Evolutionary conservation across 1,140 invertebrate genomes (phyloP).

Genomic region (Stegodyphus mimosarum): DNA sequence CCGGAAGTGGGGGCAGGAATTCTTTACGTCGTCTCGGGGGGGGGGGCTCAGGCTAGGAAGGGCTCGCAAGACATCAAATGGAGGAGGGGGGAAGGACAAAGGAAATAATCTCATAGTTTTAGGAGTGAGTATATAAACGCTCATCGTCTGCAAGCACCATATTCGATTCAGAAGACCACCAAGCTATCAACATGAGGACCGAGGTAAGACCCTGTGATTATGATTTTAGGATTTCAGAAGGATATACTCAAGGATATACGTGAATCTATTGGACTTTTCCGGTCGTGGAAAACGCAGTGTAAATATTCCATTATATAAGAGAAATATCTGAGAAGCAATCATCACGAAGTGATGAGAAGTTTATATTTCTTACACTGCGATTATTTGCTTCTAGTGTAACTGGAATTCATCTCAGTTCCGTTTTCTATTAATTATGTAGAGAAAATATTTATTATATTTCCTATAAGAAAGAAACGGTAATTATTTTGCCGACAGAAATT

Average conservation of each 20-base stretch:
- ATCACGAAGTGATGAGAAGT: background rate
- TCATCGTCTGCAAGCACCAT: conserved; percentile 18
- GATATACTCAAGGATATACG: background rate
- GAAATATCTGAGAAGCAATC: background rate
- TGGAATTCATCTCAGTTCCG: no score
- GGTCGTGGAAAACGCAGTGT: background rate
- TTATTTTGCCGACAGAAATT: no score
- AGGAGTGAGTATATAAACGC: conserved; percentile 44
- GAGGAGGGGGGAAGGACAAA: conserved; percentile 11
- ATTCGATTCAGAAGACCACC: conserved; percentile 7
- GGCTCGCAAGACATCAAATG: background rate
- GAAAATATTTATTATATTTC: no score
- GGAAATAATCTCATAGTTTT: conserved; percentile 51
- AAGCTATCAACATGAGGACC: background rate
- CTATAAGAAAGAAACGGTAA: no score
- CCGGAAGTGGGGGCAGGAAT: background rate
- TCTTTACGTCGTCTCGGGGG: conserved; percentile 7
- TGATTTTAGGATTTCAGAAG: background rate
- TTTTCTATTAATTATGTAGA: no score
- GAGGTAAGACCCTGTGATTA: background rate
- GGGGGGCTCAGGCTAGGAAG: background rate
- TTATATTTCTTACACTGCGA: background rate
- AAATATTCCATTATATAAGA: background rate
- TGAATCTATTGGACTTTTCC: background rate
- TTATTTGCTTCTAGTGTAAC: background rate